Evolutionary conservation across 2,888 invertebrate genomes (phyloP), one percentile per base, ranked within the genome.

Genomic region (Eupithecia vulgata): DNA sequence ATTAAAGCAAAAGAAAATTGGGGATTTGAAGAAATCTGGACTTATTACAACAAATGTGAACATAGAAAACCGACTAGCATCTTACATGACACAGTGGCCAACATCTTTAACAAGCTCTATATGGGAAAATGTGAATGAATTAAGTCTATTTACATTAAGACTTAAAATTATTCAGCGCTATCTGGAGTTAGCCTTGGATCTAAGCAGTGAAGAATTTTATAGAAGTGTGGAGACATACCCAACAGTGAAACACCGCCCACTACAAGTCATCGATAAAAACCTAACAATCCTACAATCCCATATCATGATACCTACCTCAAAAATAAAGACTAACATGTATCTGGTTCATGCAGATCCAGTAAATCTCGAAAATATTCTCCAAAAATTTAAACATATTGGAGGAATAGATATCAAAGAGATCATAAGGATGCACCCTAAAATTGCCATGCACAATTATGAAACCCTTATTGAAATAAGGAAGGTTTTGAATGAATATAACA

Each of bases 1-100:
- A 72, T 75, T 93, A 6, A 92, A 87, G 81, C 85, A 88, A 75
- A 90, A 84, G 78, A 84, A 85, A n/a, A 87, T 94, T 69, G 83
- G 81, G 62, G 85, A 92, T 57, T 81, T 95, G 66, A 94, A 87
- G 79, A 81, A 76, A 35, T 78, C 77, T 69, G 84, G 87, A 25
- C 66, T 86, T 25, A 84, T 95, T 76, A 77, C 84, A 25, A 17
- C 76, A 17, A 78, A 84, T 71, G 64, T 89, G 12, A 94, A 94
- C 80, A 77, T 94, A 65, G 94, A 94, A 87, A 94, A 94, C 77
- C 86, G 82, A 78, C 82, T 95, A 37, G 93, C 94, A 37, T 85
- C 89, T 76, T 91, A 80, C 73, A 89, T 95, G 90, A 91, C 92
- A 5, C 90, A 91, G 73, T 95, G 94, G 94, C 94, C 94, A 7